Evolutionary conservation across 1,140 invertebrate genomes (phyloP), one percentile per base, ranked within the genome.

Genomic region (Paralvinella palmiformis): DNA sequence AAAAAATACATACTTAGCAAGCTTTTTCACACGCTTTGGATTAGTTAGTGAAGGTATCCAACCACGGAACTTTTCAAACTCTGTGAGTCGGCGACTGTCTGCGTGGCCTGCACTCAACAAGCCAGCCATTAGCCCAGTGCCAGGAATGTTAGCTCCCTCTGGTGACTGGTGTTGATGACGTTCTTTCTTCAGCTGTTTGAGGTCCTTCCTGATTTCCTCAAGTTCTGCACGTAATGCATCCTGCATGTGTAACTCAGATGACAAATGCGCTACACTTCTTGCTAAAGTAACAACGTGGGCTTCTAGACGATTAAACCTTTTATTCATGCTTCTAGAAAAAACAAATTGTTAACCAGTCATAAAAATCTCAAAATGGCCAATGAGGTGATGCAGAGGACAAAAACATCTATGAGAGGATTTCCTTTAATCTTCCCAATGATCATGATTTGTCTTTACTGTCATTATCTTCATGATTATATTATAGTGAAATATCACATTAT

Each of bases 261-360:
- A 94, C 2, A 95, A 81, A 79, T 94, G 92, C 27, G 92, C 92
- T n/a, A 95, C 91, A 65, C 90, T 93, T 61, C 91, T 83, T 0
- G 92, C 92, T 52, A 96, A 80, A 5, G 92, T 94, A 7, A 94
- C 91, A 13, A 95, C 91, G 76, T 96, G 92, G 7, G 90, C 91
- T 79, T 96, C 93, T 57, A 96, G 80, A 20, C 91, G 83, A 78
- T 94, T 91, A 78, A 95, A 94, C 58, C 92, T 83, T 77, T 91
- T 91, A 74, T 91, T 91, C 10, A 74, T 91, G 88, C 67, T 87
- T 87, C 87, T 92, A 81, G 13, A 80, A 71, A 69, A 41, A 53
- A 67, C 71, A 67, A 13, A 52, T n/a, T n/a, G n/a, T n/a, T n/a
- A n/a, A n/a, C n/a, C n/a, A n/a, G n/a, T n/a, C n/a, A n/a, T n/a